These are phyloP conservation scores for Betta splendens DNA, from an alignment of 2,797 vertebrate genomes.

Conservation along the genomic window DNA sequence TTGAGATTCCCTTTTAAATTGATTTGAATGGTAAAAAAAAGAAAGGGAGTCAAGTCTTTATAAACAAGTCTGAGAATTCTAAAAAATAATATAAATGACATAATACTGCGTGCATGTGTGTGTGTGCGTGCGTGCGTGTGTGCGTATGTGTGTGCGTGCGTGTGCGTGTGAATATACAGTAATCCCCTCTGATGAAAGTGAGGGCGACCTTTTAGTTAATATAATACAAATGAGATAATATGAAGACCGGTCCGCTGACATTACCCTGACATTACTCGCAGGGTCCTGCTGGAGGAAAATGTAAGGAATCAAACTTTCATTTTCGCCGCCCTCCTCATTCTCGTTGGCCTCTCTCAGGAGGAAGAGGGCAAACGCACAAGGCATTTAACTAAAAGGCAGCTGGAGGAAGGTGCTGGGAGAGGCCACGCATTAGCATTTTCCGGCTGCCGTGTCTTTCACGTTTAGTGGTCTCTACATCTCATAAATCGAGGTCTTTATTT, in stretches of 20 bases:
- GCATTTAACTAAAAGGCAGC: slow-evolving; percentile 35
- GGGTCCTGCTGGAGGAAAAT: slow-evolving; percentile 28
- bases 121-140: no score
- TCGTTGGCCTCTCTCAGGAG: slow-evolving; percentile 14
- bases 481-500: slow-evolving; percentile 21
- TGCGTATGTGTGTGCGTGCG: no score
- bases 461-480: slow-evolving; percentile 20
- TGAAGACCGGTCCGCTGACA: slow-evolving; percentile 17
- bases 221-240: slow-evolving; percentile 25
- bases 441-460: slow-evolving; percentile 11
- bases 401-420: slow-evolving; percentile 22
- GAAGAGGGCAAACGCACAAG: slow-evolving; percentile 32
- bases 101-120: background rate
- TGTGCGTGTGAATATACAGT: background rate
- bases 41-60: slow-evolving; percentile 16
- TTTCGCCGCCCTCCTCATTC: slow-evolving; percentile 48
- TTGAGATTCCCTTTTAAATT: slow-evolving; percentile 38
- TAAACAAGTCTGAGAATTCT: slow-evolving; percentile 29
- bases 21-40: slow-evolving; percentile 37
- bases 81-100: background rate
- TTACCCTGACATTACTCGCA: slow-evolving; percentile 51
- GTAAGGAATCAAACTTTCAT: slow-evolving; percentile 21
- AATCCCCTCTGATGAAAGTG: slow-evolving; percentile 3
- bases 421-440: slow-evolving; percentile 23
- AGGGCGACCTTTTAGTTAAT: slow-evolving; percentile 12